Evolutionary conservation across 2,888 invertebrate genomes (phyloP).

Genomic region (Alloscopus bannaensis): DNA sequence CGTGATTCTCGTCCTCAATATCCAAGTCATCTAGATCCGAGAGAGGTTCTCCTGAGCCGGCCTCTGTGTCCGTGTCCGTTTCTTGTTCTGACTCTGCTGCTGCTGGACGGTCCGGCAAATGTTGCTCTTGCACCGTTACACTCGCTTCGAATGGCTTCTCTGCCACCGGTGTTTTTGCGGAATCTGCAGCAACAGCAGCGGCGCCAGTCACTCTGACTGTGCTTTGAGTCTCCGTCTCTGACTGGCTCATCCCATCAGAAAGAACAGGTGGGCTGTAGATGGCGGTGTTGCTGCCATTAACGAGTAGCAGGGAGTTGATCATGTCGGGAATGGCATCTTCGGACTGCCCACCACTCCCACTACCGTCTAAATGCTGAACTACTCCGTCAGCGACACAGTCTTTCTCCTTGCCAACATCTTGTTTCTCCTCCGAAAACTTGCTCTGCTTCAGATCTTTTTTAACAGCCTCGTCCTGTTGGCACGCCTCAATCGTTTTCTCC

Average conservation of each 20-base stretch:
- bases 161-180: constrained; percentile 34
- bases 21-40: constrained; percentile 64
- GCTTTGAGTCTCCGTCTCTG: constrained; percentile 65
- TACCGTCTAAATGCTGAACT: not conserved
- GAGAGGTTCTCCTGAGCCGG: constrained; percentile 50
- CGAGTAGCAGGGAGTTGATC: constrained; percentile 12
- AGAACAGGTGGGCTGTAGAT: constrained; percentile 29
- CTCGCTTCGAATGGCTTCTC: constrained; percentile 48
- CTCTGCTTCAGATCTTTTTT: constrained; percentile 11
- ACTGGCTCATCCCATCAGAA: constrained; percentile 60
- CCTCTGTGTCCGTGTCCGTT: constrained; percentile 61
- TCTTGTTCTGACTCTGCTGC: not conserved
- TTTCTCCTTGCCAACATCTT: constrained; percentile 50
- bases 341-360: not conserved
- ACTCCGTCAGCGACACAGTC: not conserved
- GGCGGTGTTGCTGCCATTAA: constrained; percentile 14
- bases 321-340: not conserved
- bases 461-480: constrained; percentile 18
- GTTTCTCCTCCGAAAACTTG: constrained; percentile 34
- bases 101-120: not conserved
- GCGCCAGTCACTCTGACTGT: constrained; percentile 57
- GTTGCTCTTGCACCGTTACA: constrained; percentile 5
- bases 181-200: constrained; percentile 17
- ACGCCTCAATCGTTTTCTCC: constrained; percentile 62
- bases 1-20: constrained; percentile 65